Base-by-base conservation (phyloP, 2,113 vertebrate species). In the Megaceryle torquata region DNA sequence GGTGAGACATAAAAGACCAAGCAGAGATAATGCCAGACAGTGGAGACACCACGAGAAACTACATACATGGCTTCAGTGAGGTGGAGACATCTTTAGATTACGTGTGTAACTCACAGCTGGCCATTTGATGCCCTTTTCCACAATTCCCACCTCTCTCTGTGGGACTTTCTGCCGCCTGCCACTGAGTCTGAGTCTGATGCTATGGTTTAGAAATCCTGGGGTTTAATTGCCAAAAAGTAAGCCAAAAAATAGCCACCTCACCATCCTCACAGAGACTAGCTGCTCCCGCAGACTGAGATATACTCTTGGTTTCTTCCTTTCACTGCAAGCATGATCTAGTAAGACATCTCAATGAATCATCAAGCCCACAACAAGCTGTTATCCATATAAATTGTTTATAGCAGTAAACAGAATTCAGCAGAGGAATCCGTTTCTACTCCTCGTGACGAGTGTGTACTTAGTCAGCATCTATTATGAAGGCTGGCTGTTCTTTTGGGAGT, bases 381-480 rank as follows among this genome's bases (percentile, higher is more conserved):
- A 37, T 54, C 70, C n/a, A 57, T 91, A 81, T 69, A 91, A 95
- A 93, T 80, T 86, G 51, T 86, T 91, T 72, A 83, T 43, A 74
- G 44, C 43, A 77, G 77, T 86, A 80, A 89, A 82, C 1, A 43
- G 46, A 88, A 91, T 77, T 74, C 82, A 71, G 51, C 0, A 1
- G 71, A 95, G 54, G 71, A 86, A 90, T 63, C 46, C 2, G 1
- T 86, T 89, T 77, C 89, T 51, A 16, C 39, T 93, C 69, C 71
- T 91, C 0, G 0, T 0, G 7, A 71, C 4, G 20, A 89, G 48
- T 79, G 53, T 63, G 72, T 94, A 94, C 74, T 89, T 95, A 91
- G 87, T 96, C 88, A 94, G 48, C 81, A 94, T 87, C 57, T 77
- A 84, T 93, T 85, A 86, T 76, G 81, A 91, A 88, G 82, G 65